Percentiles rank a stretch among this genome's conserved stretches.
These are phyloP conservation scores for Leptopilina myrica DNA, from an alignment of 2,888 invertebrate species.

Conservation along the genomic window DNA sequence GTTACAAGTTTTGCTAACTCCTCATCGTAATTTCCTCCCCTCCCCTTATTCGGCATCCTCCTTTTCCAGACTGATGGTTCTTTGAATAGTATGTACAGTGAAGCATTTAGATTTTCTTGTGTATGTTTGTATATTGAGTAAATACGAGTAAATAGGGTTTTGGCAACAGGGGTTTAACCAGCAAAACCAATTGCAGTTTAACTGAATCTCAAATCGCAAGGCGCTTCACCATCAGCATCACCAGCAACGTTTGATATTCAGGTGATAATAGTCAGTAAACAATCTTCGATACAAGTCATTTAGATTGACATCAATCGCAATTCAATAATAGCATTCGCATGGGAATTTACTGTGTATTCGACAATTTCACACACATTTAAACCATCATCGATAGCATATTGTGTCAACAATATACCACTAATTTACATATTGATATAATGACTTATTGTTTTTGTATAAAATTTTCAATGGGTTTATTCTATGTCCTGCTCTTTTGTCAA, in stretches of 20 bases:
- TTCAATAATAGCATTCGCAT: neutral
- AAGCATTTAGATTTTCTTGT: constrained; percentile 14
- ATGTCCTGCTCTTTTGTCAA: too few species aligned
- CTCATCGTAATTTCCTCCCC: neutral
- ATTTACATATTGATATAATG: neutral
- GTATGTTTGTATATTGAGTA: constrained; percentile 8
- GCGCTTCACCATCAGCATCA: neutral
- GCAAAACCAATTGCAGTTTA: constrained; percentile 19
- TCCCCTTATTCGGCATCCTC: too few species aligned
- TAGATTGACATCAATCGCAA: constrained; percentile 16
- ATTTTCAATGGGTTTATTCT: too few species aligned
- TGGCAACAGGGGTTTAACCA: constrained; percentile 31
- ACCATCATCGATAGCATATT: neutral
- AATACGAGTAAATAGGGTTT: constrained; percentile 30
- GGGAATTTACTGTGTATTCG: constrained; percentile 7
- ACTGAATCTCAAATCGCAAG: neutral
- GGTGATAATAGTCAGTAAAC: constrained; percentile 17
- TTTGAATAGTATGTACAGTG: constrained; percentile 10
- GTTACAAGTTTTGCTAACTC: constrained; percentile 29
- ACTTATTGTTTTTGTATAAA: too few species aligned
- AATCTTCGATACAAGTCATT: constrained; percentile 31
- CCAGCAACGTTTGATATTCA: neutral
- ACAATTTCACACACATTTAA: constrained; percentile 15
- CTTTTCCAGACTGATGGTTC: neutral
- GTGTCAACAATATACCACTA: neutral